These are phyloP conservation scores for Acleris laterana DNA, from an alignment of 2,888 invertebrate genomes.

Conservation along the genomic window DNA sequence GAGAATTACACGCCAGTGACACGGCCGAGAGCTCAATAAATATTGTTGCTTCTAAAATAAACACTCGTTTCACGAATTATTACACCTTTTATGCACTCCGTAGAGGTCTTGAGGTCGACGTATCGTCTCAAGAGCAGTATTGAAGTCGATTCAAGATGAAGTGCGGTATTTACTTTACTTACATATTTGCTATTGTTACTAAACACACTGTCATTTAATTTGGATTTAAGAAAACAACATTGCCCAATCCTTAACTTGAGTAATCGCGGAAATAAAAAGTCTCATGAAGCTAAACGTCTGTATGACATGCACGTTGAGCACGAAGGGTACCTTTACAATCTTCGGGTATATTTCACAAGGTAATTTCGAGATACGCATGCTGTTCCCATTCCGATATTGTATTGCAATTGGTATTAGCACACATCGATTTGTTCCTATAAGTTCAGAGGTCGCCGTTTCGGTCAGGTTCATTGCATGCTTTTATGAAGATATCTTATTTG, in stretches of 20 bases:
- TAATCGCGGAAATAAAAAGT: conserved; percentile 25
- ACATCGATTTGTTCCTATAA: conserved; percentile 38
- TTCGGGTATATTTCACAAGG: conserved; percentile 34
- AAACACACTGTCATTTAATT: not conserved
- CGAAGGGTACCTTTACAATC: conserved; percentile 24
- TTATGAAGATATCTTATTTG: conserved; percentile 34
- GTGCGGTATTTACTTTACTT: not conserved
- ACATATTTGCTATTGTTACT: not conserved
- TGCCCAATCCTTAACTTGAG: conserved; percentile 23
- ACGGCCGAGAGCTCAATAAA: conserved; percentile 64
- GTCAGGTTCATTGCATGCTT: conserved; percentile 37
- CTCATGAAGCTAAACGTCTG: conserved; percentile 27
- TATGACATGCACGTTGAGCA: conserved; percentile 30
- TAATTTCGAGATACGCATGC: conserved; percentile 34
- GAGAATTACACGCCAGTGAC: conserved; percentile 49
- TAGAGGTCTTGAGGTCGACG: conserved; percentile 8
- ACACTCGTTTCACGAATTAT: conserved; percentile 45
- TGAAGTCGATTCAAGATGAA: conserved; percentile 6
- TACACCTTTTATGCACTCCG: conserved; percentile 16
- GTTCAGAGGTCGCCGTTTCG: conserved; percentile 35
- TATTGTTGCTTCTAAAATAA: conserved; percentile 58
- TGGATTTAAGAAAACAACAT: conserved; percentile 17
- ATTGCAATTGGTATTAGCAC: conserved; percentile 38
- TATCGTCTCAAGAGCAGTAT: conserved; percentile 11
- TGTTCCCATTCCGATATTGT: conserved; percentile 34